Percentiles rank a stretch among this genome's conserved stretches.
These are phyloP conservation scores for Lamprologus callipterus DNA, from an alignment of 2,113 vertebrate species.

Conservation along the genomic window DNA sequence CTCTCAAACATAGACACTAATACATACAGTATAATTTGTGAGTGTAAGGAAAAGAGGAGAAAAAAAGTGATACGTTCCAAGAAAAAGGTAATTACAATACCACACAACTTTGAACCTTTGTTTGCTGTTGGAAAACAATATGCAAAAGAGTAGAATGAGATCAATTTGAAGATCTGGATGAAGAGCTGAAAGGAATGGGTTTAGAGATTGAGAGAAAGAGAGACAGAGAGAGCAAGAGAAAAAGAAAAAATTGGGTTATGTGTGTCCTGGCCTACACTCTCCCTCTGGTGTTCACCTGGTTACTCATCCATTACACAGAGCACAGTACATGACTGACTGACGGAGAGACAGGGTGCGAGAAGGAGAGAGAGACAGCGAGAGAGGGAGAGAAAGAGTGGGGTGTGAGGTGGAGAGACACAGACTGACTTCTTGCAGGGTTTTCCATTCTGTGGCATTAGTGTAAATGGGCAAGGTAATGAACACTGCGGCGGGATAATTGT, in stretches of 20 bases:
- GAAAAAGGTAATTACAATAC: slow-evolving; percentile 45
- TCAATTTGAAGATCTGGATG: background rate
- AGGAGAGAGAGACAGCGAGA: slow-evolving; percentile 41
- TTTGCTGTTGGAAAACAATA: slow-evolving; percentile 24
- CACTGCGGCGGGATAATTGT: slow-evolving; percentile 55
- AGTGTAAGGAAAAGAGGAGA: slow-evolving; percentile 2
- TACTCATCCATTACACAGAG: slow-evolving; percentile 70
- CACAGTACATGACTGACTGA: slow-evolving; percentile 66
- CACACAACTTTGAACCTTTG: slow-evolving; percentile 36
- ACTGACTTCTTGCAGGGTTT: slow-evolving; percentile 21
- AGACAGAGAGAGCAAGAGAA: background rate
- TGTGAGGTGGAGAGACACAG: background rate
- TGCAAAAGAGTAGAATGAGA: slow-evolving; percentile 19
- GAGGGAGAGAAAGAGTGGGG: background rate
- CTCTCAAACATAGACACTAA: slow-evolving; percentile 16
- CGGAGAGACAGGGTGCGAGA: background rate
- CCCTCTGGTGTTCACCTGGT: slow-evolving; percentile 67
- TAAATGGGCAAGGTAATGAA: slow-evolving; percentile 57
- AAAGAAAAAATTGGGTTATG: slow-evolving; percentile 4
- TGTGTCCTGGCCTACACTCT: slow-evolving; percentile 58
- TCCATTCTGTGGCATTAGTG: slow-evolving; percentile 44
- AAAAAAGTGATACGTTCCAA: slow-evolving; percentile 27
- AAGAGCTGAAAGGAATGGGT: background rate
- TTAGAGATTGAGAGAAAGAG: background rate
- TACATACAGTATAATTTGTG: slow-evolving; percentile 38